Evolutionary conservation across 2,888 invertebrate species (phyloP).

Genomic region (Thymelicus acteon): DNA sequence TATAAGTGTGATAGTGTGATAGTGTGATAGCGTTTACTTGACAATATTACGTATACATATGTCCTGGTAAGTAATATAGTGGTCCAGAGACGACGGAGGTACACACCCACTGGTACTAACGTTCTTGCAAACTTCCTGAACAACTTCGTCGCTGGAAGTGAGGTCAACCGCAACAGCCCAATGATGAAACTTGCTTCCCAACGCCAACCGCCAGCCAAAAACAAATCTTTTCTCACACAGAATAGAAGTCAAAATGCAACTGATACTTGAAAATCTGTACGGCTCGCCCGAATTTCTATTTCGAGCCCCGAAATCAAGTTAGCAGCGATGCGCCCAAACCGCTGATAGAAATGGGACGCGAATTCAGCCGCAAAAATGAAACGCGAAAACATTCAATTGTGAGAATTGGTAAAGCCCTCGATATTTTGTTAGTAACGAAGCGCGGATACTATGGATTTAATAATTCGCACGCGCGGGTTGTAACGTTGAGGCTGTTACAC

Average conservation of each 20-base stretch:
- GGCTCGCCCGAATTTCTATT: slow-evolving; percentile 22
- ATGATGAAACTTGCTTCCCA: slow-evolving; percentile 8
- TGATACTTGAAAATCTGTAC: neutral
- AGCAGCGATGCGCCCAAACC: slow-evolving; percentile 23
- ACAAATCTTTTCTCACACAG: neutral
- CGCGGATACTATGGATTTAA: slow-evolving; percentile 18
- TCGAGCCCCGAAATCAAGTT: slow-evolving; percentile 24
- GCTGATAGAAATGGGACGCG: slow-evolving; percentile 33
- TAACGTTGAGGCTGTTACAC: neutral
- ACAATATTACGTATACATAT: neutral
- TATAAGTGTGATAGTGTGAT: too few species aligned
- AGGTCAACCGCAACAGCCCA: slow-evolving; percentile 12
- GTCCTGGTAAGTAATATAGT: neutral
- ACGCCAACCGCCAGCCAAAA: neutral
- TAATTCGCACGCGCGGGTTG: neutral
- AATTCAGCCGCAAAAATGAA: slow-evolving; percentile 34
- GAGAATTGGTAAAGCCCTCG: slow-evolving; percentile 23
- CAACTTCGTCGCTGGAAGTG: slow-evolving; percentile 13
- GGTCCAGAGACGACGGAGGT: neutral
- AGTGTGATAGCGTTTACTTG: too few species aligned
- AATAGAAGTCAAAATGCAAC: neutral
- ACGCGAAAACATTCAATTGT: slow-evolving; percentile 31
- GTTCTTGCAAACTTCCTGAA: slow-evolving; percentile 13
- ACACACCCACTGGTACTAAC: slow-evolving; percentile 8
- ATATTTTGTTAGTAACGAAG: slow-evolving; percentile 24